Evolutionary conservation across 2,113 vertebrate genomes (phyloP).

Genomic region (Hippocampus abdominalis): DNA sequence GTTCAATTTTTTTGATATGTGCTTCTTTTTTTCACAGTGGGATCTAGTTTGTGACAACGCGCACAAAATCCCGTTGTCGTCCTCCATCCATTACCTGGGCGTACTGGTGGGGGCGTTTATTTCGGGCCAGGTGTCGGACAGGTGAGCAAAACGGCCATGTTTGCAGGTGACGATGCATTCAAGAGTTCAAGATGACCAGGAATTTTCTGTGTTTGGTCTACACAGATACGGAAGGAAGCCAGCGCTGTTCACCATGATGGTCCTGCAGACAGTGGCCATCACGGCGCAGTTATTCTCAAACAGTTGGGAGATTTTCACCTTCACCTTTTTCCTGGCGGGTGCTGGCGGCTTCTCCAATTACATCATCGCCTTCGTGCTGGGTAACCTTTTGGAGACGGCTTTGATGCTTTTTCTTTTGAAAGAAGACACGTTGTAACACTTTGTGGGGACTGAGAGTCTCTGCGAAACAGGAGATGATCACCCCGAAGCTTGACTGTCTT

Average conservation of each 20-base stretch:
- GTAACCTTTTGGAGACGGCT: conserved; percentile 52
- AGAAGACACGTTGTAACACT: background rate
- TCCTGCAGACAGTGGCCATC: conserved; percentile 79
- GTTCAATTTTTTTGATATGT: background rate
- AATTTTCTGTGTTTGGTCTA: conserved; percentile 8
- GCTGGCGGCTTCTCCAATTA: conserved; percentile 87
- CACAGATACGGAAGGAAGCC: conserved; percentile 84
- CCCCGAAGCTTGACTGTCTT: no score
- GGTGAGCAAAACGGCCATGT: conserved; percentile 56
- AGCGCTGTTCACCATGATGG: conserved; percentile 81
- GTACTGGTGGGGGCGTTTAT: conserved; percentile 80
- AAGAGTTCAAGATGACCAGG: background rate
- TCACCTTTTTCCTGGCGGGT: conserved; percentile 80
- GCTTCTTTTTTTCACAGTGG: conserved; percentile 73
- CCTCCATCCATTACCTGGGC: conserved; percentile 81
- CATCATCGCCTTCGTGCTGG: conserved; percentile 84
- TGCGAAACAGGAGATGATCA: no score
- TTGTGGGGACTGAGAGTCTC: no score
- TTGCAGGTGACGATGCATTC: background rate
- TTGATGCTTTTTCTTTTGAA: background rate
- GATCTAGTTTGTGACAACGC: conserved; percentile 82
- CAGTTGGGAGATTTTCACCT: conserved; percentile 81
- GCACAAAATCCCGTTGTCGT: conserved; percentile 80
- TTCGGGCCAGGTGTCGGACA: conserved; percentile 88
- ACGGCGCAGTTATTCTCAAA: conserved; percentile 83